Evolutionary conservation across 2,113 vertebrate genomes (phyloP), one percentile per base, ranked within the genome.

Genomic region (Argyrosomus japonicus): DNA sequence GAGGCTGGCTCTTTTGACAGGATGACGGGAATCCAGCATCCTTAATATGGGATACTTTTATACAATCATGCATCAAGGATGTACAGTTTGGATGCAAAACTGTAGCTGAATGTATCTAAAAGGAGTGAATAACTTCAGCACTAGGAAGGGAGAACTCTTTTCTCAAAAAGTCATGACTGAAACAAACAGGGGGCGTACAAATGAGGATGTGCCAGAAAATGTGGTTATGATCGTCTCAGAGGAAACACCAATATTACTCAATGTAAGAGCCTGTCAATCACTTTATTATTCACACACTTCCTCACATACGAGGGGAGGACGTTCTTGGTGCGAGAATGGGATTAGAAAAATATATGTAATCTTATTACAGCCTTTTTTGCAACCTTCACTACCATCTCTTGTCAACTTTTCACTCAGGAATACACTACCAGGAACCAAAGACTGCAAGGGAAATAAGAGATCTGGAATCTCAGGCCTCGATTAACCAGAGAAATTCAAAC

Each of bases 331-430:
- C 36, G 36, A 40, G 36, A 8, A 40, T 40, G 36, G 36, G 65
- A 27, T 43, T 13, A n/a, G 17, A 69, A 61, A 71, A 73, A 86
- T 40, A 19, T 21, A 53, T 54, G 23, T 17, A 8, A 48, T 50
- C 51, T 21, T 23, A 18, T 25, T 25, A 12, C 48, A 64, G 45
- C 21, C 21, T 23, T 85, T 25, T 56, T 23, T n/a, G 11, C 25
- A 29, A 57, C 5, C 18, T 43, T 77, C 70, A 65, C 79, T 53
- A 58, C 76, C 73, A 12, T 62, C 73, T 84, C 56, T 68, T 53
- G 68, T 67, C 51, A 54, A 18, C 53, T 40, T 79, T 79, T 83
- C 81, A 79, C 92, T 93, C 92, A 92, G 92, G 92, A 92, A 90
- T 48, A 83, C 79, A 72, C 32, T 18, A 78, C 62, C 58, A 77